These are phyloP conservation scores for Pseudomyrmex pallidus DNA, from an alignment of 1,140 invertebrate species.

Conservation along the genomic window DNA sequence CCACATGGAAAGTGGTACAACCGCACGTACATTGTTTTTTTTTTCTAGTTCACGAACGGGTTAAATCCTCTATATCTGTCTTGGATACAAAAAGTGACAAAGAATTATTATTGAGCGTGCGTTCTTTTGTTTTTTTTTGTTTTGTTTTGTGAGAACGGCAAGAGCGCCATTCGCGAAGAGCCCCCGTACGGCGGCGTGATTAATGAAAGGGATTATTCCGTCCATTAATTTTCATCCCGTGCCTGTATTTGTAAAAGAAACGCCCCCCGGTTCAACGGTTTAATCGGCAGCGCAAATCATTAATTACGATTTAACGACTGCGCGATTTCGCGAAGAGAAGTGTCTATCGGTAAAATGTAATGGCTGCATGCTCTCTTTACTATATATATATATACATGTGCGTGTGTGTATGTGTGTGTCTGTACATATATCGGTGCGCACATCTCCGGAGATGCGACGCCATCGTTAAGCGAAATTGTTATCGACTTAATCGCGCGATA, in stretches of 20 bases:
- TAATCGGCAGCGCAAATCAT: conserved; percentile 34
- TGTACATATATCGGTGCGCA: not conserved
- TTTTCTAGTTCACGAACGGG: conserved; percentile 19
- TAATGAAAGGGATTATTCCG: conserved; percentile 51
- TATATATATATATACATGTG: too few species aligned
- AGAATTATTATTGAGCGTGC: conserved; percentile 39
- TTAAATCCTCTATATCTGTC: not conserved
- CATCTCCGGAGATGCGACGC: not conserved
- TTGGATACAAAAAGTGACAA: conserved; percentile 24
- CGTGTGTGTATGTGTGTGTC: too few species aligned
- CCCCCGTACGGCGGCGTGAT: conserved; percentile 21
- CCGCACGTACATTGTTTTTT: too few species aligned
- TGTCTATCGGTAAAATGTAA: not conserved
- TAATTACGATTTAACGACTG: conserved; percentile 55
- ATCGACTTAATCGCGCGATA: conserved; percentile 66
- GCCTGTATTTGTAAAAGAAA: conserved; percentile 23
- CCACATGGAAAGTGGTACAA: not conserved
- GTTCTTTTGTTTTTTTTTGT: not conserved
- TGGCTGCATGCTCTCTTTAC: not conserved
- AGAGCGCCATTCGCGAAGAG: not conserved
- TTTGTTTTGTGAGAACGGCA: not conserved
- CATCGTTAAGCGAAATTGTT: conserved; percentile 48
- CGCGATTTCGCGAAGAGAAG: conserved; percentile 13
- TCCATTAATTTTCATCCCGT: conserved; percentile 57
- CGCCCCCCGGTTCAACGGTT: conserved; percentile 20